Conservation (phyloP, 2,797 vertebrate species). For the Rhynchonycteris naso region DNA sequence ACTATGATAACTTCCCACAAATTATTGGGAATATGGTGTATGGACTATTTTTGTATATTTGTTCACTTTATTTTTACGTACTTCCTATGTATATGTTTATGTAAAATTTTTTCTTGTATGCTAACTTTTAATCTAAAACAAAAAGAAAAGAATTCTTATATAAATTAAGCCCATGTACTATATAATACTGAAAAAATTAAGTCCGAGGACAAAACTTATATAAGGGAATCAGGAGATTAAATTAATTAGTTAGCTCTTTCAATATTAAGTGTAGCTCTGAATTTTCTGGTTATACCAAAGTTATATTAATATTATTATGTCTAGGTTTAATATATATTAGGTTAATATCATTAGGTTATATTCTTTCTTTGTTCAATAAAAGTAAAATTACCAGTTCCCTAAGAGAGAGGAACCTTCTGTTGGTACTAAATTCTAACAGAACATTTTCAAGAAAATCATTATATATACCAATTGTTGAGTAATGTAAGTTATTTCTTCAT, state of each 20-base stretch:
- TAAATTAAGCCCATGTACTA: neutral
- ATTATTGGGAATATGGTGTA: neutral
- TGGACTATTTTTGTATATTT: neutral
- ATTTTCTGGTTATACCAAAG: neutral
- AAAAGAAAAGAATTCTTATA: neutral
- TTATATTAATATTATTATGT: neutral
- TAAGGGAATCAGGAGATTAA: neutral
- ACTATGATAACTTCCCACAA: neutral
- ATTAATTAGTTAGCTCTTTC: neutral
- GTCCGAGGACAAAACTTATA: neutral
- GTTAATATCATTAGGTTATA: neutral
- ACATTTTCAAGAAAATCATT: neutral
- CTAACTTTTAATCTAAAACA: neutral
- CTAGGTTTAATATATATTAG: neutral
- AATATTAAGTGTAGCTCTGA: neutral
- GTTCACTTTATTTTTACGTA: neutral
- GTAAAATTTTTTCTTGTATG: neutral
- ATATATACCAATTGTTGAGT: neutral
- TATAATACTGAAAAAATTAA: neutral
- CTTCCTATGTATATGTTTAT: neutral
- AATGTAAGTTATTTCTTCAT: neutral
- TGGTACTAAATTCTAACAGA: neutral
- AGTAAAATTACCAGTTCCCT: neutral
- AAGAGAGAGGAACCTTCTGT: neutral
- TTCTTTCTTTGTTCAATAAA: constrained; percentile 22